Evolutionary conservation across 2,113 vertebrate species (phyloP).

Genomic region (Alligator mississippiensis): DNA sequence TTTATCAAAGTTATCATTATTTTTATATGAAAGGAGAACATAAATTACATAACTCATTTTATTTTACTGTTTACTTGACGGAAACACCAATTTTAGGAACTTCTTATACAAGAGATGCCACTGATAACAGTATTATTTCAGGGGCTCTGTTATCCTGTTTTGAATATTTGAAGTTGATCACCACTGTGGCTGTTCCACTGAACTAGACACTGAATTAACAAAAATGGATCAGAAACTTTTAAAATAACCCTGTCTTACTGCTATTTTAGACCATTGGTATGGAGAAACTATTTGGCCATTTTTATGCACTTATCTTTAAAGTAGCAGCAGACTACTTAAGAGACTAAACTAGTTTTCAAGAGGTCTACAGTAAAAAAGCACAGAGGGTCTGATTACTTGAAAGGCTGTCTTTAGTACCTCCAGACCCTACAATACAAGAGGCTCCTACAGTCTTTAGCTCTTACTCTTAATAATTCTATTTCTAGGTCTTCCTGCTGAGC

Average conservation of each 20-base stretch:
- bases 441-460: background rate
- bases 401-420: background rate
- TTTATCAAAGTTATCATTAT: background rate
- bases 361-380: background rate
- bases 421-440: background rate
- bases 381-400: background rate
- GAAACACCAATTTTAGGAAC: background rate
- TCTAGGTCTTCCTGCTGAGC: constrained; percentile 19
- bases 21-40: background rate
- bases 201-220: background rate
- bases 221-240: background rate
- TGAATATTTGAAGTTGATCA: background rate
- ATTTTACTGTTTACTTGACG: background rate
- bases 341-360: constrained; percentile 6
- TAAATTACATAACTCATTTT: background rate
- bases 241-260: background rate
- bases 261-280: constrained; percentile 1
- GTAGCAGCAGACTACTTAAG: background rate
- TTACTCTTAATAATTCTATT: background rate
- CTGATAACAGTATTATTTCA: background rate
- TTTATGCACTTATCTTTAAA: background rate
- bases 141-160: background rate
- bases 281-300: background rate
- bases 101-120: background rate
- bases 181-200: background rate